Percentiles rank a stretch among this genome's conserved stretches.
Evolutionary conservation across 1,140 invertebrate genomes (phyloP).

Genomic region (Linepithema humile): DNA sequence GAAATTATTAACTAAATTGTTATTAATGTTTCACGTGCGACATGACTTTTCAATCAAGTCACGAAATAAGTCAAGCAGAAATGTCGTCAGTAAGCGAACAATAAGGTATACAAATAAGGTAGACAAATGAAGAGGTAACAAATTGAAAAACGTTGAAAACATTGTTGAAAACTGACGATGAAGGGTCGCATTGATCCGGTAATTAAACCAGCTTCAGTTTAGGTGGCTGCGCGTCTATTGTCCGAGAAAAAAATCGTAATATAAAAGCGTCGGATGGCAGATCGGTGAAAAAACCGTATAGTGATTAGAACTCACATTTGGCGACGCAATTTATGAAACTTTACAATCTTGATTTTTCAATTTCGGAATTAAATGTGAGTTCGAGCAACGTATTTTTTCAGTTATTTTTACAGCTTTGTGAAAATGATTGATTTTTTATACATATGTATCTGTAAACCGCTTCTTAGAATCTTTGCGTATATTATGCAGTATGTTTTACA

Average conservation of each 20-base stretch:
- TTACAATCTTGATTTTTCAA: background rate
- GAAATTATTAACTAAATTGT: background rate
- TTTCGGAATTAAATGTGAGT: background rate
- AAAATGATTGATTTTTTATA: background rate
- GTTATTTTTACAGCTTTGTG: background rate
- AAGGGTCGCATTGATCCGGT: background rate
- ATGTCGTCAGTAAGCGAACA: background rate
- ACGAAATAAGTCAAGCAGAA: background rate
- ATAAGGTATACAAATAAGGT: no score
- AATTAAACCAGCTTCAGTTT: conserved; percentile 47
- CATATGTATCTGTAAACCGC: background rate
- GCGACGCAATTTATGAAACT: background rate
- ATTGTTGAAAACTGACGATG: background rate
- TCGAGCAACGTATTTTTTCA: background rate
- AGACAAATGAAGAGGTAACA: background rate
- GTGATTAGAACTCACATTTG: background rate
- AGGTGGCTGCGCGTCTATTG: background rate
- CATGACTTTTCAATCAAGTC: background rate
- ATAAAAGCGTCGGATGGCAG: background rate
- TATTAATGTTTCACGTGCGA: background rate
- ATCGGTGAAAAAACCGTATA: background rate
- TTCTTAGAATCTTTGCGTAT: background rate
- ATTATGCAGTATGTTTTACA: background rate
- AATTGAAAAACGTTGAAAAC: conserved; percentile 41
- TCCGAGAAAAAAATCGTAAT: conserved; percentile 1